These are phyloP conservation scores for Sturnus vulgaris DNA, from an alignment of 2,113 vertebrate genomes.

Conservation along the genomic window DNA sequence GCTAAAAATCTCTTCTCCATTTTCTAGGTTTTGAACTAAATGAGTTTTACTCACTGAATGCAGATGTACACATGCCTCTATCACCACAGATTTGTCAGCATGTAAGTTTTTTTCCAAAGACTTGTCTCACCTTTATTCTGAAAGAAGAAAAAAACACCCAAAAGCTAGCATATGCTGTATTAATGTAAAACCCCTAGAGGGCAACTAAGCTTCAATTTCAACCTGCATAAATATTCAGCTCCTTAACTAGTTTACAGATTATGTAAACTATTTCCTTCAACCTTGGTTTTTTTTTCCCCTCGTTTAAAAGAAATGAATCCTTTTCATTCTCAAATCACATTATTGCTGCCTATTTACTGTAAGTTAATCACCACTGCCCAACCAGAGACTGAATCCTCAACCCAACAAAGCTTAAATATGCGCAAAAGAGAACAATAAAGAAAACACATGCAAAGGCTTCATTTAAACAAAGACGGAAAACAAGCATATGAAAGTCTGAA, in stretches of 20 bases:
- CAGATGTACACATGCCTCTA: slow-evolving; percentile 45
- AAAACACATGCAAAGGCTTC: slow-evolving; percentile 43
- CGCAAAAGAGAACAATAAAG: slow-evolving; percentile 21
- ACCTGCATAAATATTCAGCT: slow-evolving; percentile 57
- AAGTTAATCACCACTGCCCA: slow-evolving; percentile 54
- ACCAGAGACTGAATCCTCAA: slow-evolving; percentile 27
- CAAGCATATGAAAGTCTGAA: slow-evolving; percentile 61
- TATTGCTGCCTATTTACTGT: slow-evolving; percentile 64
- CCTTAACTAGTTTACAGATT: slow-evolving; percentile 48
- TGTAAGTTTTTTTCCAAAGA: slow-evolving; percentile 41
- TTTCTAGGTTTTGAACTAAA: background rate
- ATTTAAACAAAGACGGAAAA: slow-evolving; percentile 53
- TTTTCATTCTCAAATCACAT: slow-evolving; percentile 65
- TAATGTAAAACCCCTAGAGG: slow-evolving; percentile 76
- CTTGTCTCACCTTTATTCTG: slow-evolving; percentile 31
- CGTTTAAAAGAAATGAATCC: slow-evolving; percentile 64
- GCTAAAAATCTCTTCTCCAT: background rate
- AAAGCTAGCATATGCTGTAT: slow-evolving; percentile 64
- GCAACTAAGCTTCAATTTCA: slow-evolving; percentile 75
- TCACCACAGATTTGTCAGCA: slow-evolving; percentile 7
- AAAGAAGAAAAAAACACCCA: background rate
- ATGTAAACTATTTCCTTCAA: slow-evolving; percentile 54
- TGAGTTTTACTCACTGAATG: background rate
- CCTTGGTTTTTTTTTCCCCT: background rate
- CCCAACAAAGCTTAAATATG: slow-evolving; percentile 43